phyloP scores from a whole-genome alignment of 2,113 vertebrate genomes.

The Oncorhynchus keta region DNA sequence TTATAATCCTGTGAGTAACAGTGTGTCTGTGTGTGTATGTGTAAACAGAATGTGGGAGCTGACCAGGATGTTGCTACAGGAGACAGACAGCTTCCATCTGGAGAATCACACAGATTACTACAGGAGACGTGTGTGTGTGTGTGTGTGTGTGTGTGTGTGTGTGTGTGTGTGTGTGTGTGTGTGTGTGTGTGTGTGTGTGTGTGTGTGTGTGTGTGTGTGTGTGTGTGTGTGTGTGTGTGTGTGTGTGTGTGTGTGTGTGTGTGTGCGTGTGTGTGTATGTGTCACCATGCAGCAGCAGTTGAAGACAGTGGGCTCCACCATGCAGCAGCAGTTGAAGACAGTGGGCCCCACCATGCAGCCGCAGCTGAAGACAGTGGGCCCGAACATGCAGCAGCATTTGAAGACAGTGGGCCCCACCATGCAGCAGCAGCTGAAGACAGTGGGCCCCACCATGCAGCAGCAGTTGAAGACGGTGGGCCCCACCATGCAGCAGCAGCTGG shows the following conservation, averaged over 20 bases:
- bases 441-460: too few species aligned
- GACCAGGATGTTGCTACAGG: not conserved
- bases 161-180: slow-evolving; percentile 3
- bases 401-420: too few species aligned
- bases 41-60: not conserved
- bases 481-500: not conserved
- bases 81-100: not conserved
- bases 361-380: too few species aligned
- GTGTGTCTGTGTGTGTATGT: slow-evolving; percentile 15
- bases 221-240: slow-evolving; percentile 9
- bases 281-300: too few species aligned
- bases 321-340: too few species aligned
- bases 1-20: too few species aligned
- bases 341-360: too few species aligned
- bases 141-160: not conserved
- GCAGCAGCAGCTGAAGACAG: too few species aligned
- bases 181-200: slow-evolving; percentile 3
- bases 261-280: slow-evolving; percentile 5
- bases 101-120: not conserved
- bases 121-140: not conserved
- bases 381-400: too few species aligned
- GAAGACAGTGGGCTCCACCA: too few species aligned
- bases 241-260: not conserved
- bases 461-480: too few species aligned
- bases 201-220: not conserved